Percentiles rank a stretch among this genome's conserved stretches.
Conservation (phyloP, 2,888 invertebrate genomes). For the Dilophus febrilis region DNA sequence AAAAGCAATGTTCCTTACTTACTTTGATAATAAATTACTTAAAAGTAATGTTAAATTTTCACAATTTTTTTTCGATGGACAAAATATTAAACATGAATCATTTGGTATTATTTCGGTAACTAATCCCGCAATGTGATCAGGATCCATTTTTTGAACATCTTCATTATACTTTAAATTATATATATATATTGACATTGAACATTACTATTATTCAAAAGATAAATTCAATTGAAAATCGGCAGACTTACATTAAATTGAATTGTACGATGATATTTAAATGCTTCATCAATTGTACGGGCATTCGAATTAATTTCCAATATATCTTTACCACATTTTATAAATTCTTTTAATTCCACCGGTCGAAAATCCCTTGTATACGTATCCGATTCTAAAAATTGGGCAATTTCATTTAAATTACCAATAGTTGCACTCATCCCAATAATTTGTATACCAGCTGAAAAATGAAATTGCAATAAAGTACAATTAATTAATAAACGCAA, state of each 20-base stretch:
- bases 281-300: slow-evolving; percentile 31
- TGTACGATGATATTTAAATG: slow-evolving; percentile 33
- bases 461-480: background rate
- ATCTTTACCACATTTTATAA: slow-evolving; percentile 52
- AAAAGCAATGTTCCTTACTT: slow-evolving; percentile 5
- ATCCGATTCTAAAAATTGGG: slow-evolving; percentile 63
- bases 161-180: slow-evolving; percentile 49
- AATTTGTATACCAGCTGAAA: slow-evolving; percentile 54
- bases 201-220: slow-evolving; percentile 1
- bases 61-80: slow-evolving; percentile 81
- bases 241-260: slow-evolving; percentile 33
- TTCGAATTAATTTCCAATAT: slow-evolving; percentile 38
- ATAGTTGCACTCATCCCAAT: slow-evolving; percentile 97
- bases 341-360: slow-evolving; percentile 72
- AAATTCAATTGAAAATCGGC: background rate
- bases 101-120: slow-evolving; percentile 66
- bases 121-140: slow-evolving; percentile 62
- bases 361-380: slow-evolving; percentile 73
- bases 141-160: slow-evolving; percentile 44
- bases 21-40: slow-evolving; percentile 39
- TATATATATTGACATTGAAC: slow-evolving; percentile 4
- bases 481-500: slow-evolving; percentile 1
- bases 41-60: slow-evolving; percentile 74
- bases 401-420: slow-evolving; percentile 71
- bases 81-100: slow-evolving; percentile 76